Evolutionary conservation across 2,113 vertebrate genomes (phyloP).

Genomic region (Recurvirostra avosetta): DNA sequence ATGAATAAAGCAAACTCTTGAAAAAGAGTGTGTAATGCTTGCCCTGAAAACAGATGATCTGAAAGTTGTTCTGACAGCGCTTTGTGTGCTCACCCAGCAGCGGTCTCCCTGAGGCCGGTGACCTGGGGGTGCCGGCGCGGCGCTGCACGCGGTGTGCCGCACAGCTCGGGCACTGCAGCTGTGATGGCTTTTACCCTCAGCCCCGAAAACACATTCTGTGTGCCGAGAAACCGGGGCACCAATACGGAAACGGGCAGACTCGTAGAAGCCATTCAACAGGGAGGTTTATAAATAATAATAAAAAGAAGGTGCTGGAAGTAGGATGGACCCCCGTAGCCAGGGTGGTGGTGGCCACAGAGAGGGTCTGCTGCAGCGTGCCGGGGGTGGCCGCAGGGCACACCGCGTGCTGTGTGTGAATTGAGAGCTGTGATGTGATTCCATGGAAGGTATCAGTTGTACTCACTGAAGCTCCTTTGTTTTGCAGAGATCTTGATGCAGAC

Average conservation of each 20-base stretch:
- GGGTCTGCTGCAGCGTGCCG: no score
- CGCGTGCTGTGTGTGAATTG: neutral
- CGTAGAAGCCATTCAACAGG: neutral
- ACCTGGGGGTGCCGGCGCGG: no score
- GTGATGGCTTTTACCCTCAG: rapidly evolving
- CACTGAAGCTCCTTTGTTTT: slow-evolving; percentile 97
- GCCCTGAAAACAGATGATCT: neutral
- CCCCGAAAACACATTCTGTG: neutral
- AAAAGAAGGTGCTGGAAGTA: neutral
- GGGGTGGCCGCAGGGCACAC: no score
- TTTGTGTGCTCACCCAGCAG: neutral
- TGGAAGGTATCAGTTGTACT: slow-evolving; percentile 74
- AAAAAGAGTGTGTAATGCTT: neutral
- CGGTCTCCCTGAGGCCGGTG: rapidly evolving
- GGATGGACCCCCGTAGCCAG: no score
- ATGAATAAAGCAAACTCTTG: slow-evolving; percentile 42
- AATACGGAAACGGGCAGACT: neutral
- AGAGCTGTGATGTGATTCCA: slow-evolving; percentile 55
- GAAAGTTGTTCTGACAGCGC: neutral
- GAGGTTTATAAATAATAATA: neutral
- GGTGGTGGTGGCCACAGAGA: neutral
- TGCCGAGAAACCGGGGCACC: neutral
- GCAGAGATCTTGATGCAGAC: slow-evolving; percentile 94
- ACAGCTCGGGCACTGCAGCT: rapidly evolving
- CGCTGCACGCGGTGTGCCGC: neutral